Evolutionary conservation across 2,888 invertebrate species (phyloP).

Genomic region (Heliconius ismenius): DNA sequence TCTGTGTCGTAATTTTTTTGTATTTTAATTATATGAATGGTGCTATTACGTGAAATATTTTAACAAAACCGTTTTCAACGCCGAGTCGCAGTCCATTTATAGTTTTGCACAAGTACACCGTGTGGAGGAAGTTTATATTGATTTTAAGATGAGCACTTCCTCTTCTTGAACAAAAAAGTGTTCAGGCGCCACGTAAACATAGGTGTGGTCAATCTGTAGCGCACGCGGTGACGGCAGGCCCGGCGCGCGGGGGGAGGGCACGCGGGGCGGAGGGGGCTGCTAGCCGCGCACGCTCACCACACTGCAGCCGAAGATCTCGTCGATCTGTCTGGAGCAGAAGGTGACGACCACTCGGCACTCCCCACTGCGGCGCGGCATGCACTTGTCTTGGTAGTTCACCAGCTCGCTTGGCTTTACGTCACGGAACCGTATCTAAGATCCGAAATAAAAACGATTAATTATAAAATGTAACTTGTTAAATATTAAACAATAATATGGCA

Average conservation of each 20-base stretch:
- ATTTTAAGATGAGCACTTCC: constrained; percentile 70
- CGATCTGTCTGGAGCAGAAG: constrained; percentile 85
- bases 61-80: constrained; percentile 63
- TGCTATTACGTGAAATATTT: constrained; percentile 56
- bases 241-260: constrained; percentile 65
- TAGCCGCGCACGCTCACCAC: constrained; percentile 80
- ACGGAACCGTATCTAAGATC: constrained; percentile 75
- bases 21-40: constrained; percentile 59
- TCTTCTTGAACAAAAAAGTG: constrained; percentile 71
- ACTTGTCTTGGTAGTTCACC: constrained; percentile 83
- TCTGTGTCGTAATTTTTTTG: constrained; percentile 54
- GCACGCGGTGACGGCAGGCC: constrained; percentile 68
- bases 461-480: background rate
- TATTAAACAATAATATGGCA: background rate
- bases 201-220: constrained; percentile 68
- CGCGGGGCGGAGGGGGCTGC: constrained; percentile 74
- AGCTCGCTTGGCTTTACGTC: constrained; percentile 84
- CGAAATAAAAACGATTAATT: background rate
- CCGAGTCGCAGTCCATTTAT: constrained; percentile 52
- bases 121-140: constrained; percentile 52
- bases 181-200: constrained; percentile 66
- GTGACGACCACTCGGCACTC: constrained; percentile 84
- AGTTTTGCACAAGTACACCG: constrained; percentile 35
- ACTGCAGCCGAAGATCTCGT: constrained; percentile 83
- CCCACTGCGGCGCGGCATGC: constrained; percentile 82